These are phyloP conservation scores for Urocynchramus pylzowi DNA, from an alignment of 2,113 vertebrate genomes.

Conservation along the genomic window DNA sequence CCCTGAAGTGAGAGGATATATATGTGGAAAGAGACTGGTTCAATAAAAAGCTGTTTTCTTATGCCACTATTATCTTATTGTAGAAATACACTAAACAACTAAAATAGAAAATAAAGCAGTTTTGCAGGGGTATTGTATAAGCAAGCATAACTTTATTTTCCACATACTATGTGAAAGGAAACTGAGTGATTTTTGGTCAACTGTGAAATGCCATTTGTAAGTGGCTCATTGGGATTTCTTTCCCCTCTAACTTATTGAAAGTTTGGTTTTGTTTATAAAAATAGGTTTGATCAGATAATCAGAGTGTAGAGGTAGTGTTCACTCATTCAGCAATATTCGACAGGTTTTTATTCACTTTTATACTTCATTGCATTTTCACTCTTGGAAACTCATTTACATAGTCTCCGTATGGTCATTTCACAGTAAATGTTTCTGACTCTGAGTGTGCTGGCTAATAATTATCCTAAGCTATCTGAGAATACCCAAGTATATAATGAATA, in stretches of 20 bases:
- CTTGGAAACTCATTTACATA: slow-evolving; percentile 52
- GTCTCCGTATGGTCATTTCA: slow-evolving; percentile 63
- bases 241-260: not conserved
- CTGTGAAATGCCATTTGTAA: not conserved
- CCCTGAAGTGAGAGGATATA: not conserved
- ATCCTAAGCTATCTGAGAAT: slow-evolving; percentile 9
- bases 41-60: not conserved
- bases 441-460: slow-evolving; percentile 44
- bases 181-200: not conserved
- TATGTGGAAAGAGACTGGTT: not conserved
- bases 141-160: not conserved
- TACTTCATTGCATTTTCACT: slow-evolving; percentile 42
- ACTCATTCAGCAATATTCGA: not conserved
- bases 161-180: not conserved
- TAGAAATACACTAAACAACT: not conserved
- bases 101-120: not conserved
- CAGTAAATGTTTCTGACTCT: slow-evolving; percentile 40
- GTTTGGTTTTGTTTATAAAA: slow-evolving; percentile 7
- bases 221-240: not conserved
- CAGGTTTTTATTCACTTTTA: slow-evolving; percentile 39
- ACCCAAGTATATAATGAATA: not conserved
- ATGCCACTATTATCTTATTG: not conserved
- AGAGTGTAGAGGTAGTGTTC: not conserved
- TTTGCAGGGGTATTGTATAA: not conserved
- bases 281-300: not conserved